phyloP scores from a whole-genome alignment of 2,888 invertebrate species.

The Sminthurinus aureus region DNA sequence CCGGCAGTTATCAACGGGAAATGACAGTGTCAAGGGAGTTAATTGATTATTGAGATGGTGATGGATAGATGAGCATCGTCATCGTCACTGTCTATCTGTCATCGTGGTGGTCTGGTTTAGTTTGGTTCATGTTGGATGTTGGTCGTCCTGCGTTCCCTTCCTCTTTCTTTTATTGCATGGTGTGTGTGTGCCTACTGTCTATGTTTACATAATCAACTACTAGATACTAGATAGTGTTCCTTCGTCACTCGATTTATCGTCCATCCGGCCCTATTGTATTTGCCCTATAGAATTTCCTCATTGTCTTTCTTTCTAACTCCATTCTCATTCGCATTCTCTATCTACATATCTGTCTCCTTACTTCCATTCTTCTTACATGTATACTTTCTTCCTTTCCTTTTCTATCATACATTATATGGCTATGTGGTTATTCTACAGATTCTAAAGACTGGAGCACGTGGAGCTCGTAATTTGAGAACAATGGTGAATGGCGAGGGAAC shows the following conservation, averaged over 20 bases:
- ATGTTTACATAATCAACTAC: too few relatives aligned
- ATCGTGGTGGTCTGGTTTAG: background rate
- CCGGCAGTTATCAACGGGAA: background rate
- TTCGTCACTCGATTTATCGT: background rate
- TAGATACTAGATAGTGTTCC: too few relatives aligned
- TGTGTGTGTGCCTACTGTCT: background rate
- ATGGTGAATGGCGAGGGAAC: background rate
- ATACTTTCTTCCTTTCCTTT: too few relatives aligned
- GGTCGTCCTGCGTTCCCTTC: background rate
- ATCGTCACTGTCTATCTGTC: background rate
- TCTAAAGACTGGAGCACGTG: background rate
- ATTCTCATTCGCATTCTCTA: too few relatives aligned
- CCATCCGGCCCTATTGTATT: background rate
- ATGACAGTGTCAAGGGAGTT: background rate
- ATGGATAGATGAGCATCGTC: background rate
- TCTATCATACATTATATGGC: too few relatives aligned
- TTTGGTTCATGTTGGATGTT: too few relatives aligned
- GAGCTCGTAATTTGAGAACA: background rate
- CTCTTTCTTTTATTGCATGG: background rate
- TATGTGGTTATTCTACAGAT: background rate
- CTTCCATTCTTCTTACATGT: too few relatives aligned
- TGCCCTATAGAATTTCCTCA: slow-evolving; percentile 6
- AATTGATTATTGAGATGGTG: background rate
- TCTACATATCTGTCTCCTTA: too few relatives aligned
- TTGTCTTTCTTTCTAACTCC: background rate